Evolutionary conservation across 2,113 vertebrate genomes (phyloP), one percentile per base, ranked within the genome.

Genomic region (Chroicocephalus ridibundus): DNA sequence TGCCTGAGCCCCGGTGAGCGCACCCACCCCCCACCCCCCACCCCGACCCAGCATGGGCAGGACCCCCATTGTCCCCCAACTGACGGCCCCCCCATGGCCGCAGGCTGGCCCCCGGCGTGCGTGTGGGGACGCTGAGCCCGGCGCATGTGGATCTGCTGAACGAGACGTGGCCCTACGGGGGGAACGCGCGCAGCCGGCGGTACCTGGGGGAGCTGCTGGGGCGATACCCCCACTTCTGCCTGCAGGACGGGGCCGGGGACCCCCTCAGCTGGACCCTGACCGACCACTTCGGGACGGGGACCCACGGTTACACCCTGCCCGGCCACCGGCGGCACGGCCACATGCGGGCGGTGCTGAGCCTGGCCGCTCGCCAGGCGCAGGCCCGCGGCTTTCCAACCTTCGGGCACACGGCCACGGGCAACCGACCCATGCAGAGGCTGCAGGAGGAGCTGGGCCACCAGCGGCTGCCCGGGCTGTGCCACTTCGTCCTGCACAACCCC

Each of bases 401-500:
- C 0, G 93, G 96, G 12, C n/a, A 85, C 91, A 95, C 94, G 25
- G 70, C n/a, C 11, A 47, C n/a, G 15, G 3, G 8, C 9, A 96
- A 96, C 86, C 9, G 1, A 18, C 15, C 94, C 74, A 96, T 96
- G 93, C 94, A 96, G 75, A 32, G 34, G 66, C 46, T 88, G 61
- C 93, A 94, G 66, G 86, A 96, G 75, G 1, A 27, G n/a, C 11
- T 96, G 93, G 96, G 96, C 4, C 6, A 88, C 82, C 91, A 2
- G 3, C 60, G 79, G 3, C 19, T 94, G 51, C 96, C 96, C 0
- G 87, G 87, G 1, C 0, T 82, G 1, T 91, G 90, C 66, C 21
- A 9, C 66, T 95, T 64, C 16, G 44, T 96, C 76, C 87, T 96
- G 83, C 96, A 96, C 80, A 96, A 96, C 16, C 94, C 95, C 0